A percentile compares a stretch with the other conserved stretches of the same genome.
Conservation (phyloP, 2,113 vertebrate genomes). For the Verasper variegatus region DNA sequence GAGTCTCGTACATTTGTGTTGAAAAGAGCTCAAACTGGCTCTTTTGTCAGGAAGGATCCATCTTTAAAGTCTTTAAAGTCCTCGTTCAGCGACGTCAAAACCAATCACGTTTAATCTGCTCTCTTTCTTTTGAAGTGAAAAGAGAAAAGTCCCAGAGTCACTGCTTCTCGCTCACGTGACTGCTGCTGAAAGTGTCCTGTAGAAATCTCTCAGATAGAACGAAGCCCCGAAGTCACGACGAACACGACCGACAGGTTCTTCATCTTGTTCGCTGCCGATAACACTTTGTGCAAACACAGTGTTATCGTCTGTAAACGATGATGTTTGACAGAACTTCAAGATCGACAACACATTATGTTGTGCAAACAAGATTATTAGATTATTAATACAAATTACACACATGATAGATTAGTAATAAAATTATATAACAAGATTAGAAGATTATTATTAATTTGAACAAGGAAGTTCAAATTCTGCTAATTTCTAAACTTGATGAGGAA, state of each 20-base stretch:
- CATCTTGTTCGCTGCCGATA: not conserved
- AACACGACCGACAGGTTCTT: no score
- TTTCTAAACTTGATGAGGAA: no score
- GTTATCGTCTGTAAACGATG: not conserved
- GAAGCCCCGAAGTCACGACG: not conserved
- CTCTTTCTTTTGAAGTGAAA: conserved; percentile 25
- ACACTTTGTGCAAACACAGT: not conserved
- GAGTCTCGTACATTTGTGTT: conserved; percentile 28
- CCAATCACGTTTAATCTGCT: conserved; percentile 16
- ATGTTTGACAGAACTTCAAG: no score
- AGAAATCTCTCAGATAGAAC: conserved; percentile 18
- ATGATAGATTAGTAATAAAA: no score
- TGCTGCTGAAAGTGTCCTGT: conserved; percentile 24
- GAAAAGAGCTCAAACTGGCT: conserved; percentile 3
- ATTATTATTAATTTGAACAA: no score
- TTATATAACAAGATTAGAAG: no score
- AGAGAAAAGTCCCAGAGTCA: conserved; percentile 10
- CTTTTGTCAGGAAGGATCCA: conserved; percentile 16
- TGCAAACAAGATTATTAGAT: no score
- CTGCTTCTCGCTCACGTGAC: conserved; percentile 24
- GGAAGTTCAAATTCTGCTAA: no score
- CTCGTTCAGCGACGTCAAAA: conserved; percentile 21
- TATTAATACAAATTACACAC: no score
- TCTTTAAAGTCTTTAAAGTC: conserved; percentile 1
- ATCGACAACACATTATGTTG: no score